Evolutionary conservation across 37 sponge, comb jelly and placozoan species (phyloP).

Genomic region (Geodia barretti): DNA sequence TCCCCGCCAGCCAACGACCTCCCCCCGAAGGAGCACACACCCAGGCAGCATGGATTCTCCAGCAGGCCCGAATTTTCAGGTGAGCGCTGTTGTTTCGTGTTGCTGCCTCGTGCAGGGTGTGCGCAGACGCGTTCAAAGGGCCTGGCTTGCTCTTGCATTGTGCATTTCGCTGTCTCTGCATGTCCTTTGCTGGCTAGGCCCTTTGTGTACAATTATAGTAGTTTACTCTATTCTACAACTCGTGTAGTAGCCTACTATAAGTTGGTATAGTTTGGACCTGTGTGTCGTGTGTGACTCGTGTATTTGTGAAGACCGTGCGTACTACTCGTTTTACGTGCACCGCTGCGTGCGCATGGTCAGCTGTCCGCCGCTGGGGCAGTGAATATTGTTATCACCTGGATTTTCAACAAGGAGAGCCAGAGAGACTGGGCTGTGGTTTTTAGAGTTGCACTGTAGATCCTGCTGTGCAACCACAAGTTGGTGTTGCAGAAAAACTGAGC

Average conservation of each 20-base stretch:
- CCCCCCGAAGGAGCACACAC: no score
- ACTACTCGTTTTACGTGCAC: neutral
- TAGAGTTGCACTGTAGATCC: no score
- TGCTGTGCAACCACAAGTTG: no score
- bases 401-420: no score
- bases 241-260: neutral
- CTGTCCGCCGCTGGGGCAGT: neutral
- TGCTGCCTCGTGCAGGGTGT: neutral
- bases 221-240: neutral
- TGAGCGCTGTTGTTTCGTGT: no score
- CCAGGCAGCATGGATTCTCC: neutral
- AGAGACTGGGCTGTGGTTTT: no score
- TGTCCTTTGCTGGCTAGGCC: neutral
- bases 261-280: neutral
- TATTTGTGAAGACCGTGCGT: neutral
- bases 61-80: neutral
- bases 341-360: neutral
- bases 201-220: neutral
- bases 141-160: neutral
- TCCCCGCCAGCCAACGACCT: neutral
- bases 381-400: neutral
- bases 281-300: neutral
- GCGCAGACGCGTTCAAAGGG: neutral
- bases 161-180: neutral
- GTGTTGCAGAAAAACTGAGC: no score